Evolutionary conservation across 2,797 vertebrate genomes (phyloP), one percentile per base, ranked within the genome.

Genomic region (Dromococcyx pavoninus): DNA sequence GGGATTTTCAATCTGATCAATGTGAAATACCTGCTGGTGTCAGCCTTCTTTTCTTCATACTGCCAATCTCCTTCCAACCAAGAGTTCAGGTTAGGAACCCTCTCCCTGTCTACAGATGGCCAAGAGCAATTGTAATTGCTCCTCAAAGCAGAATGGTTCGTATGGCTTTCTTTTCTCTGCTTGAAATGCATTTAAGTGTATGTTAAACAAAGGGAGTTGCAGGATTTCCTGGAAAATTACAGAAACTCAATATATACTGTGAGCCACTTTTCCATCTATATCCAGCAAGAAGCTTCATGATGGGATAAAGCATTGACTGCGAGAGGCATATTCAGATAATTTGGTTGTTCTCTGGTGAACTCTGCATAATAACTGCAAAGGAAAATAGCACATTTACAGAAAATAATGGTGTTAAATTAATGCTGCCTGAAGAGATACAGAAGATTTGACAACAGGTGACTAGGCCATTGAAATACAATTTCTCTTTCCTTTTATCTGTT

Each of bases 401-500:
- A 93, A 92, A 93, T 85, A 92, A 91, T 16, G 19, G 44, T 58
- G 66, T 85, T 78, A 43, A 75, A 54, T 54, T 81, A 78, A 43
- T 24, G 37, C 37, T 85, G 12, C 54, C 74, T 92, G 67, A 71
- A 85, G 57, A 86, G 48, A 35, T 56, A 80, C 33, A 62, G 33
- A 88, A 90, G 50, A 79, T 78, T 16, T 83, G 65, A 88, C 39
- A 71, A 66, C 80, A 39, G 35, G 10, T 71, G 69, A 43, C 57
- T 88, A 86, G 86, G 32, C 33, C 41, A 60, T 32, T 78, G 73
- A 91, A 91, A 82, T 39, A 30, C 3, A 65, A 13, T 81, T 78
- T 78, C 64, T 71, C 37, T 88, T 88, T 80, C 27, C 17, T 60
- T 43, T 44, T 64, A 72, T 62, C 50, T 33, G n/a, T 78, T 92